These are phyloP conservation scores for Mastomys coucha DNA, from an alignment of 2,113 vertebrate genomes.

Conservation along the genomic window DNA sequence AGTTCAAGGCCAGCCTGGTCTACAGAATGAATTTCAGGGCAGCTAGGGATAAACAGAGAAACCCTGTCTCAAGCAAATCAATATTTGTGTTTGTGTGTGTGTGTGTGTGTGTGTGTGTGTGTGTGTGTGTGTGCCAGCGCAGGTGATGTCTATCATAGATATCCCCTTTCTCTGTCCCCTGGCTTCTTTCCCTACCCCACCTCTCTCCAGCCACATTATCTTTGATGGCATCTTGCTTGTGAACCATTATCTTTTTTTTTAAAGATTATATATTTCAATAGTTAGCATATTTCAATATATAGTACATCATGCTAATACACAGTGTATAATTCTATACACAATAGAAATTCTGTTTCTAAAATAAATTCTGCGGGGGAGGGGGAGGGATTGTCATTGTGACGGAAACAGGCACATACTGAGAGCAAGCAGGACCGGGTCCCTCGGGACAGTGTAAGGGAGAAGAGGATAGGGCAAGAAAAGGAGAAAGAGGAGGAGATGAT, in stretches of 20 bases:
- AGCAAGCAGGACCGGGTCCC: background rate
- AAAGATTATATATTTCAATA: background rate
- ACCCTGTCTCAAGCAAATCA: background rate
- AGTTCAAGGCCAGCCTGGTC: background rate
- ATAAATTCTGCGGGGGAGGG: background rate
- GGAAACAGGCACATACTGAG: background rate
- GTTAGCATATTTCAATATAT: background rate
- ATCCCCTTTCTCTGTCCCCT: background rate
- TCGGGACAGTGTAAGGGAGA: background rate
- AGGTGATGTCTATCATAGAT: background rate
- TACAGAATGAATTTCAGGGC: background rate
- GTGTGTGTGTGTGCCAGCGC: too few species aligned
- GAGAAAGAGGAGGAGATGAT: background rate
- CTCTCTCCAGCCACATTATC: background rate
- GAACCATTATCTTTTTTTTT: background rate
- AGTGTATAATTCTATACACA: background rate
- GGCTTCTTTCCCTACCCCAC: background rate
- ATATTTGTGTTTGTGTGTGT: too few species aligned
- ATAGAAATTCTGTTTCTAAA: background rate
- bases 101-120: too few species aligned
- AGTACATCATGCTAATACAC: background rate
- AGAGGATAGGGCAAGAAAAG: too few species aligned
- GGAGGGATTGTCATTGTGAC: background rate
- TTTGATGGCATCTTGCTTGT: background rate
- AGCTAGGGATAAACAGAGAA: background rate